These are phyloP conservation scores for Drymonia ruficornis DNA, from an alignment of 2,888 invertebrate genomes.

Conservation along the genomic window DNA sequence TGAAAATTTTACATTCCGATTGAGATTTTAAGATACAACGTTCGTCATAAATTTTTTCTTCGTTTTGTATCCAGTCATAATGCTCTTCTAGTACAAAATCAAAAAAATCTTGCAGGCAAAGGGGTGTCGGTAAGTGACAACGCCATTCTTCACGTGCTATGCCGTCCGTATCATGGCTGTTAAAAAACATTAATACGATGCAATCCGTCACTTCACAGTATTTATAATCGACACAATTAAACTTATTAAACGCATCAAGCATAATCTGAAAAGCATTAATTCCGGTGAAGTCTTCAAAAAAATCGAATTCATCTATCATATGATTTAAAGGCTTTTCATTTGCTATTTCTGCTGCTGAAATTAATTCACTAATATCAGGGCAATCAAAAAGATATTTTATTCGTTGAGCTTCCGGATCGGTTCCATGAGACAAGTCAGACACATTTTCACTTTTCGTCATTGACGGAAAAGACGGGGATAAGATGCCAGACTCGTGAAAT, in stretches of 20 bases:
- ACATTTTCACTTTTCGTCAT: constrained; percentile 54
- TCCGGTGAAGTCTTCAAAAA: constrained; percentile 71
- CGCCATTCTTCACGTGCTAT: constrained; percentile 75
- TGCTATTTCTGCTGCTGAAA: constrained; percentile 72
- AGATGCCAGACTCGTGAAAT: constrained; percentile 33
- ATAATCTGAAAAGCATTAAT: constrained; percentile 63
- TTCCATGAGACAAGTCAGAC: constrained; percentile 30
- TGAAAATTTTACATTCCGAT: constrained; percentile 51
- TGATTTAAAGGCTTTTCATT: constrained; percentile 57
- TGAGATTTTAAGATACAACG: constrained; percentile 42
- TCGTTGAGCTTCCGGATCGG: constrained; percentile 45
- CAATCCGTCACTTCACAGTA: constrained; percentile 76
- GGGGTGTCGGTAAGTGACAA: constrained; percentile 73
- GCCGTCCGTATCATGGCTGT: constrained; percentile 69
- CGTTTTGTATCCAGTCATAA: constrained; percentile 75
- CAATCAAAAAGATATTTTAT: constrained; percentile 69
- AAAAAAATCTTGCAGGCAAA: constrained; percentile 83
- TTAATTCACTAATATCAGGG: constrained; percentile 73
- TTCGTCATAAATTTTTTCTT: constrained; percentile 67
- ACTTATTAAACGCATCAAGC: constrained; percentile 65
- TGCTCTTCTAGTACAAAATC: constrained; percentile 80
- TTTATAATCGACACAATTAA: constrained; percentile 76
- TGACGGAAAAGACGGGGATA: constrained; percentile 53
- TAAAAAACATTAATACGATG: constrained; percentile 72
- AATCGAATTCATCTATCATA: constrained; percentile 71